Percentiles rank a stretch among this genome's conserved stretches.
phyloP scores from a whole-genome alignment of 2,888 invertebrate genomes.

The Hyalella azteca region DNA sequence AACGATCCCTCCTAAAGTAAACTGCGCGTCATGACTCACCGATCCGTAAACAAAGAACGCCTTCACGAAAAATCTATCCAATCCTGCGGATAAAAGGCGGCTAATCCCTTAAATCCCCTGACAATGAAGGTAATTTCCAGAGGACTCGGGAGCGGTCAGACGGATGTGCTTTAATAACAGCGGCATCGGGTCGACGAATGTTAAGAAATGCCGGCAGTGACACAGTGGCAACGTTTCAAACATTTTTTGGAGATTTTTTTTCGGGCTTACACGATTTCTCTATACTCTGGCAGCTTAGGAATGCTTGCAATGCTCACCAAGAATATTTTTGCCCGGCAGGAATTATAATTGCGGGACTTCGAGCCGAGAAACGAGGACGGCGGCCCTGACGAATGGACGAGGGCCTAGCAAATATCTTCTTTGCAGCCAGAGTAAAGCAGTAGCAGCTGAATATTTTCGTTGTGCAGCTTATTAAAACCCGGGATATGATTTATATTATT shows the following conservation, averaged over 20 bases:
- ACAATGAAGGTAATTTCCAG: slow-evolving; percentile 38
- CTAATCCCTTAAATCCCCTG: slow-evolving; percentile 39
- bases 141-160: not conserved
- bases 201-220: slow-evolving; percentile 9
- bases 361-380: not conserved
- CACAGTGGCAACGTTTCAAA: slow-evolving; percentile 19
- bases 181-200: not conserved
- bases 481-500: not conserved
- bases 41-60: slow-evolving; percentile 32
- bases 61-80: slow-evolving; percentile 31
- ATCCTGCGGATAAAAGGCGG: slow-evolving; percentile 33
- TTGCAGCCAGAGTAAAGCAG: not conserved
- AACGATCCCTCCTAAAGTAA: slow-evolving; percentile 29
- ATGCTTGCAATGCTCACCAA: slow-evolving; percentile 18
- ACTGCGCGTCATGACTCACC: slow-evolving; percentile 22
- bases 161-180: slow-evolving; percentile 38
- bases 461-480: not conserved
- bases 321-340: slow-evolving; percentile 26
- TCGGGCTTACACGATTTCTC: slow-evolving; percentile 12
- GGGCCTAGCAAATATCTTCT: not conserved
- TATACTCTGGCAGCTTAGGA: slow-evolving; percentile 24
- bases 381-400: slow-evolving; percentile 12
- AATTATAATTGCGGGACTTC: slow-evolving; percentile 31
- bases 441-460: not conserved
- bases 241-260: slow-evolving; percentile 11